Percentiles rank a stretch among this genome's conserved stretches.
These are phyloP conservation scores for Caranx melampygus DNA, from an alignment of 2,113 vertebrate genomes.

Conservation along the genomic window DNA sequence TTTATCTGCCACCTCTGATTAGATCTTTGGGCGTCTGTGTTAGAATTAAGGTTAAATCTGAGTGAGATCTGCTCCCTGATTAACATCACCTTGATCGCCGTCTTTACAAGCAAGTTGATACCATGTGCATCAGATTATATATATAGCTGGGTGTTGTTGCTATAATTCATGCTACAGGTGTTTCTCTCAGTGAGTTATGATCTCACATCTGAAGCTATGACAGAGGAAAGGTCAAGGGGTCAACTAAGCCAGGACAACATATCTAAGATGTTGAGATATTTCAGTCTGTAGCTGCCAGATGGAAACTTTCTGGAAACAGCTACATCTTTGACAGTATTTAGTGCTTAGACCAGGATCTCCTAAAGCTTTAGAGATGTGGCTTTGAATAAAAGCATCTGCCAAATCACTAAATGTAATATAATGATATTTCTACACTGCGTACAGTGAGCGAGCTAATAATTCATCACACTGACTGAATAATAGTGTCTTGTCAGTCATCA, in stretches of 20 bases:
- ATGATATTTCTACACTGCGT: background rate
- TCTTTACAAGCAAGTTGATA: no score
- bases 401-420: no score
- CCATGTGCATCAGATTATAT: no score
- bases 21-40: background rate
- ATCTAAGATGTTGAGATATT: background rate
- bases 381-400: no score
- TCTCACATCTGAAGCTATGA: no score
- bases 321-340: background rate
- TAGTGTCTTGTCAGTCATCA: constrained; percentile 1
- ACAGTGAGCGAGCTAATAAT: background rate
- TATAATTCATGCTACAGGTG: no score
- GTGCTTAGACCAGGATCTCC: no score
- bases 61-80: background rate
- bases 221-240: background rate
- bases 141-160: no score
- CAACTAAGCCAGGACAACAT: background rate
- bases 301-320: background rate
- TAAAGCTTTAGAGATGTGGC: no score
- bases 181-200: no score
- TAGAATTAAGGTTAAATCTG: constrained; percentile 26
- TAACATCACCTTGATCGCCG: background rate
- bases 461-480: constrained; percentile 5
- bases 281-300: no score
- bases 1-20: background rate